Evolutionary conservation across 2,888 invertebrate genomes (phyloP).

Genomic region (Aelia acuminata): DNA sequence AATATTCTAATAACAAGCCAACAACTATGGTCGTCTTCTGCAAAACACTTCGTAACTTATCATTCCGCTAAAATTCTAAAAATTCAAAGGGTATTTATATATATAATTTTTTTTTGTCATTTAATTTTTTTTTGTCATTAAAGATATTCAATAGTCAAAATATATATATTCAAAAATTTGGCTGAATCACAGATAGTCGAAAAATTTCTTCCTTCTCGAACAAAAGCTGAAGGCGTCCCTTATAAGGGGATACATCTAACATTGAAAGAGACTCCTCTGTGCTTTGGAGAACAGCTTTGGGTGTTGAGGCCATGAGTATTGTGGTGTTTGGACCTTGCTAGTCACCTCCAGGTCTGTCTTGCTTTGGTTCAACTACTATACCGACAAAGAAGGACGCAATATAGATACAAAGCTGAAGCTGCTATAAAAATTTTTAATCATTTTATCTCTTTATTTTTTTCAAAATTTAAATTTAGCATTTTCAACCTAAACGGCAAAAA

Average conservation of each 20-base stretch:
- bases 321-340: neutral
- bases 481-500: neutral
- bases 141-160: constrained; percentile 72
- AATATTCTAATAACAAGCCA: constrained; percentile 51
- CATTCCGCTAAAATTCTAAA: constrained; percentile 60
- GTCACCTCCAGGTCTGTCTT: neutral
- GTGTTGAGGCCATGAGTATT: neutral
- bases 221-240: constrained; percentile 64
- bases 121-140: constrained; percentile 65
- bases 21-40: constrained; percentile 47
- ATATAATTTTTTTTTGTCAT: constrained; percentile 21
- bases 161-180: constrained; percentile 74
- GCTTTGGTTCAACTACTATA: constrained; percentile 13
- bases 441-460: neutral
- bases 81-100: constrained; percentile 63
- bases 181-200: constrained; percentile 74
- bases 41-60: constrained; percentile 44
- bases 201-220: constrained; percentile 62
- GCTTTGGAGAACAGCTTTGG: constrained; percentile 46
- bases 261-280: neutral
- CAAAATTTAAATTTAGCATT: neutral
- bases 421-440: constrained; percentile 1
- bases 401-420: constrained; percentile 55
- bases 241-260: constrained; percentile 57
- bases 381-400: constrained; percentile 44